Conservation (phyloP, 2,797 vertebrate genomes). For the Amblyopsis hoosieri region DNA sequence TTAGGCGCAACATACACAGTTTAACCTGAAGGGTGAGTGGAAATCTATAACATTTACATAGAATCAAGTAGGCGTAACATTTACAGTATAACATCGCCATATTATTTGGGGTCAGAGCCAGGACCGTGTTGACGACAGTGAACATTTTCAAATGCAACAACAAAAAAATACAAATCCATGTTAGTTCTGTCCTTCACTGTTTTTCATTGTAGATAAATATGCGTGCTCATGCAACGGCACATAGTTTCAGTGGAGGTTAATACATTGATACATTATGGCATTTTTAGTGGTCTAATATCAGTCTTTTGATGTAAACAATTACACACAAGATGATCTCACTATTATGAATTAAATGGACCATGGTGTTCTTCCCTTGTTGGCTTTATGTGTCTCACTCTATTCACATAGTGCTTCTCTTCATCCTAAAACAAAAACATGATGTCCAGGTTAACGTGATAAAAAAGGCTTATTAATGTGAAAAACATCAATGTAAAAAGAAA, state of each 20-base stretch:
- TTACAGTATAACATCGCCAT: too few species aligned
- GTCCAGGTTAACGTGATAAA: background rate
- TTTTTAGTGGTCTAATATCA: background rate
- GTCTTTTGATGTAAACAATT: too few species aligned
- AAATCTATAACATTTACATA: too few species aligned
- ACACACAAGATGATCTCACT: too few species aligned
- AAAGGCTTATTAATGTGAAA: too few species aligned
- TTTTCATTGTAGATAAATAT: background rate
- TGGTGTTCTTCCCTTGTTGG: constrained; percentile 28
- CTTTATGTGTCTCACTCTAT: constrained; percentile 33
- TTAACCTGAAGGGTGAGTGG: too few species aligned
- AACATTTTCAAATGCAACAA: background rate
- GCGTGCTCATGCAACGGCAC: background rate
- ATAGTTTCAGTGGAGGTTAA: too few species aligned
- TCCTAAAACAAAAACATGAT: constrained; percentile 53
- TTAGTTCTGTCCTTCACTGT: background rate
- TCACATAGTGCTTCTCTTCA: constrained; percentile 48
- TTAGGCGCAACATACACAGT: background rate
- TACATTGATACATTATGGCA: too few species aligned
- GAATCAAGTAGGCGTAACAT: too few species aligned
- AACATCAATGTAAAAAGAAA: background rate
- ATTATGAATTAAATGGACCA: constrained; percentile 2
- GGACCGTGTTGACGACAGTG: too few species aligned
- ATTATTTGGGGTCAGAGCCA: too few species aligned
- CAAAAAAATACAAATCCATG: too few species aligned